These are phyloP conservation scores for Agrotis exclamationis DNA, from an alignment of 2,888 invertebrate species.

Conservation along the genomic window DNA sequence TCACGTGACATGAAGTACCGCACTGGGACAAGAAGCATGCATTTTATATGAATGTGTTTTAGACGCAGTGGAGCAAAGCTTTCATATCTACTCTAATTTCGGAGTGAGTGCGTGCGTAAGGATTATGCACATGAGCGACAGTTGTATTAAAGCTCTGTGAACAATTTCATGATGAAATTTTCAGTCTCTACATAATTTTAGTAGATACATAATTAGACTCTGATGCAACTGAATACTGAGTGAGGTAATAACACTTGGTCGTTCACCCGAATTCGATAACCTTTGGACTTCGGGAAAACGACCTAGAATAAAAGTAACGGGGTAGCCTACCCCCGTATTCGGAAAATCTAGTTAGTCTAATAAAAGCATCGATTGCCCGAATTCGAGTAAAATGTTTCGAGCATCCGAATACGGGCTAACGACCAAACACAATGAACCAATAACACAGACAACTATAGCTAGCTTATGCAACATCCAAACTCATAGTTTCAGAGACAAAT, in stretches of 20 bases:
- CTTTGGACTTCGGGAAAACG: no score
- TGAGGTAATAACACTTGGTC: no score
- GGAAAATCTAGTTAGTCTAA: no score
- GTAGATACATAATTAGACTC: background rate
- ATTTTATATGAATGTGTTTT: constrained; percentile 51
- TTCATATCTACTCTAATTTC: constrained; percentile 42
- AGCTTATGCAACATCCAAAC: background rate
- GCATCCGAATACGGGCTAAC: no score
- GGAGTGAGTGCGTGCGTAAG: constrained; percentile 12
- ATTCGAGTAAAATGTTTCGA: no score
- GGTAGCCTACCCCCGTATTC: no score
- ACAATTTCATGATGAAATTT: background rate
- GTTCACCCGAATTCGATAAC: no score
- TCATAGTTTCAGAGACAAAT: background rate
- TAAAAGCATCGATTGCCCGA: no score
- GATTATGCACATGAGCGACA: background rate
- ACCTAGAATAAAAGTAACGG: no score
- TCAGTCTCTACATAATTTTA: background rate
- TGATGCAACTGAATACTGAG: no score
- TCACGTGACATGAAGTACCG: constrained; percentile 25
- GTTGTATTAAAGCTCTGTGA: constrained; percentile 4
- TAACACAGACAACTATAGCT: background rate
- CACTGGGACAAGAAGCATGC: constrained; percentile 36
- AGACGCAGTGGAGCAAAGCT: constrained; percentile 17
- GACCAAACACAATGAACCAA: no score